Conservation (phyloP, 2,113 vertebrate species). For the Tursiops truncatus region DNA sequence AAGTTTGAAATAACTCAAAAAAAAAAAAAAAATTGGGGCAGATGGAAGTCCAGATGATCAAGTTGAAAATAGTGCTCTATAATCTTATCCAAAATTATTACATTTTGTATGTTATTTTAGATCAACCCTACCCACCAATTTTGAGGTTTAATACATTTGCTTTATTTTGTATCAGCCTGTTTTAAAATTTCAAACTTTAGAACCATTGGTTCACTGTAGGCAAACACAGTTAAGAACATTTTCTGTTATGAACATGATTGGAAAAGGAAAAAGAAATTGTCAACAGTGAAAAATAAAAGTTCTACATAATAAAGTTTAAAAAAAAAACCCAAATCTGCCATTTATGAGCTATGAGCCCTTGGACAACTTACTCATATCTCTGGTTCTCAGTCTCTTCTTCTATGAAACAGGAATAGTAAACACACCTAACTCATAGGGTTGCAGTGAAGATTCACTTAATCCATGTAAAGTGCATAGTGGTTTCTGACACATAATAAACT, state of each 20-base stretch:
- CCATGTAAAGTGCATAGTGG: not conserved
- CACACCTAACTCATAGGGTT: not conserved
- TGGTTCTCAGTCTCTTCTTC: not conserved
- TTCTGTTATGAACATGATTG: not conserved
- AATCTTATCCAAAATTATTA: not conserved
- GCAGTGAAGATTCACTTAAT: not conserved
- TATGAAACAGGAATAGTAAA: not conserved
- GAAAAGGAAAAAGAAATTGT: not conserved
- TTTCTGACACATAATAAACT: not conserved
- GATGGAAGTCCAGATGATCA: not conserved
- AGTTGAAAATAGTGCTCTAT: not conserved
- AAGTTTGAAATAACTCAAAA: not conserved
- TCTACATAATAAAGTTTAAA: not conserved
- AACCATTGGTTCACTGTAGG: not conserved
- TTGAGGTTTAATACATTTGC: not conserved
- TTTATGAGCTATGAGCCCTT: not conserved
- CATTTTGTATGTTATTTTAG: not conserved
- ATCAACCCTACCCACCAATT: not conserved
- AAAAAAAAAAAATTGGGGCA: not conserved
- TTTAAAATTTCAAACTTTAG: not conserved
- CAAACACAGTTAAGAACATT: not conserved
- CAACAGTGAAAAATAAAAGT: not conserved
- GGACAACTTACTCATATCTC: not conserved
- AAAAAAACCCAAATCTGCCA: not conserved
- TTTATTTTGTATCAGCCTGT: not conserved